Base-by-base conservation (phyloP, 2,888 invertebrate genomes). In the Tachina lurida region DNA sequence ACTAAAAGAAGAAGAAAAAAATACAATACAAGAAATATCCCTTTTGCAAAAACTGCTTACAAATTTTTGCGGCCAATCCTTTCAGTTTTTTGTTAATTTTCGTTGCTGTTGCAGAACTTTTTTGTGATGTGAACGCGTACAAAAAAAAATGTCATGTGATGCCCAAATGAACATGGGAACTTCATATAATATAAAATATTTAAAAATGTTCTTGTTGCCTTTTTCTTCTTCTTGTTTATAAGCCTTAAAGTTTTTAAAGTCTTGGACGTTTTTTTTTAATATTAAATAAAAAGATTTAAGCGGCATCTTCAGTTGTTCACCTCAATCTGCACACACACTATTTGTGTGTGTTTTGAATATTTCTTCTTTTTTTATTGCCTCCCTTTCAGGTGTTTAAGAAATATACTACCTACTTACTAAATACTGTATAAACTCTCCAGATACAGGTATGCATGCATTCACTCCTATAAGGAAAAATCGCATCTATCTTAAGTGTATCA, bases 81-180 rank as follows among this genome's bases (percentile, higher is more conserved):
- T 85, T 75, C 68, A 70, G 82, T 65, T 78, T n/a, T 78, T 77
- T 67, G 22, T 77, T 73, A 73, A 43, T 43, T 74, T 68, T 82
- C 60, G 10, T 62, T 22, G 54, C 52, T 63, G 74, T 49, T 65
- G 62, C 17, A 41, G 31, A 22, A 4, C 22, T 10, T 56, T 22
- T 56, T 62, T 62, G 41, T 43, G 63, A 49, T 22, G 39, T 41
- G 41, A 22, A 22, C 12, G 49, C 56, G 47, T 10, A 1, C 17
- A 41, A 10, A 58, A 74, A 75, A 84, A 82, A 82, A 78, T 86
- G 85, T 86, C 85, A 86, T 83, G 82, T 83, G 81, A 68, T 86
- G 85, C 63, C 75, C 78, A 83, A 86, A 78, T 75, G 70, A 70
- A 82, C 63, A 82, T 65, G 82, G 74, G 75, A 82, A 86, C 82